Evolutionary conservation across 35 echinoderm and acorn worm species (phyloP).

Genomic region (Acanthaster planci): DNA sequence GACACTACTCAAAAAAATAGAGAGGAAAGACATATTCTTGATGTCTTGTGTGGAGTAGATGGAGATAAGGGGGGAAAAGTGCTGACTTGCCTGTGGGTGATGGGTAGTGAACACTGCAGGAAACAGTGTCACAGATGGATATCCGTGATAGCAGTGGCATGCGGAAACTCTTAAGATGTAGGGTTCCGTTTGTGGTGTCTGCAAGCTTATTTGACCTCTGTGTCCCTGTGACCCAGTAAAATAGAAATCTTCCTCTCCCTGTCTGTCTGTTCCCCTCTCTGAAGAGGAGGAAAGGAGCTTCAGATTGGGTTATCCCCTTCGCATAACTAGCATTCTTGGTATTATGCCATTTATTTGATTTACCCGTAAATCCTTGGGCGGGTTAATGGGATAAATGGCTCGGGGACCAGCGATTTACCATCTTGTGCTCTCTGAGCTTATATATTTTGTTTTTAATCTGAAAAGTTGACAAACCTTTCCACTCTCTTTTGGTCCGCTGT

Average conservation of each 20-base stretch:
- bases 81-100: background rate
- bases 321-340: slow-evolving; percentile 10
- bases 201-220: background rate
- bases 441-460: slow-evolving; percentile 3
- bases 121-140: slow-evolving; percentile 16
- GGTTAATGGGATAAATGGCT: background rate
- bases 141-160: slow-evolving; percentile 2
- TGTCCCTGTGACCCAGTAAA: background rate
- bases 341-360: slow-evolving; percentile 25
- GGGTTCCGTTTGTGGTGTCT: background rate
- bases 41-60: background rate
- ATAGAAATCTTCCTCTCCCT: background rate
- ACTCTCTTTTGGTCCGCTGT: too few species aligned
- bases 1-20: too few species aligned
- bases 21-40: too few species aligned
- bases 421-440: too few species aligned
- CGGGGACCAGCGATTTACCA: background rate
- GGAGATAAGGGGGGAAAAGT: background rate
- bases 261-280: background rate
- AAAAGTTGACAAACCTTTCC: background rate
- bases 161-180: background rate
- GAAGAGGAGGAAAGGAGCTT: too few species aligned
- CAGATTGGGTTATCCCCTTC: background rate
- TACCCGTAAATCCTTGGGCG: background rate
- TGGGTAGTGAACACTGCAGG: background rate